Conservation (phyloP, 2,888 invertebrate genomes). For the Lasioglossum villosulum region DNA sequence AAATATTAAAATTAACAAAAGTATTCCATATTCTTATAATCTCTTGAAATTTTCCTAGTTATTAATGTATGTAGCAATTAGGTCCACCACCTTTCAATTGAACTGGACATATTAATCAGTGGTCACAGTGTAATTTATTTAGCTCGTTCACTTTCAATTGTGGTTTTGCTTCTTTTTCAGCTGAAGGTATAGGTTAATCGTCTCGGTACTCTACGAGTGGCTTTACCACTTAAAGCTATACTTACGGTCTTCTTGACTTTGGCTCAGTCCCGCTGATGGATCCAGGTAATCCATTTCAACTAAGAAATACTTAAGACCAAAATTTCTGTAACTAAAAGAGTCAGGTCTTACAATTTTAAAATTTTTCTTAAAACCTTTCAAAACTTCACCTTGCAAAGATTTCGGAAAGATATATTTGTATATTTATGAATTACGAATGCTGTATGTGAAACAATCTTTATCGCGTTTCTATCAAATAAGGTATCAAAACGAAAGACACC, state of each 20-base stretch:
- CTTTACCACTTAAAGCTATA: slow-evolving; percentile 11
- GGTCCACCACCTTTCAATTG: neutral
- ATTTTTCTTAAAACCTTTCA: neutral
- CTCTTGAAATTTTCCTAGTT: too few species aligned
- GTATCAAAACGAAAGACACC: too few species aligned
- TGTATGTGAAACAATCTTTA: too few species aligned
- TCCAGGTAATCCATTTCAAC: neutral
- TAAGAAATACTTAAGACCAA: neutral
- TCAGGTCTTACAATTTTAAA: neutral
- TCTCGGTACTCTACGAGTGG: neutral
- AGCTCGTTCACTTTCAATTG: neutral
- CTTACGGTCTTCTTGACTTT: neutral
- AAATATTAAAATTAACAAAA: too few species aligned
- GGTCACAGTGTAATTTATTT: neutral
- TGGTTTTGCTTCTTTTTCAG: neutral
- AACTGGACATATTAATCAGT: neutral
- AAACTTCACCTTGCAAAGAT: too few species aligned
- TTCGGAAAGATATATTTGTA: neutral
- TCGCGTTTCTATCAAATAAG: too few species aligned
- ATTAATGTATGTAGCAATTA: too few species aligned
- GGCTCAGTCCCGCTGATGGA: neutral
- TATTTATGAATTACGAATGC: neutral
- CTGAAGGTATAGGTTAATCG: neutral
- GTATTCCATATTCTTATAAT: too few species aligned
- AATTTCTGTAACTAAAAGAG: neutral